Conservation (phyloP, 2,888 invertebrate genomes). For the Drosophila maculinotata region DNA sequence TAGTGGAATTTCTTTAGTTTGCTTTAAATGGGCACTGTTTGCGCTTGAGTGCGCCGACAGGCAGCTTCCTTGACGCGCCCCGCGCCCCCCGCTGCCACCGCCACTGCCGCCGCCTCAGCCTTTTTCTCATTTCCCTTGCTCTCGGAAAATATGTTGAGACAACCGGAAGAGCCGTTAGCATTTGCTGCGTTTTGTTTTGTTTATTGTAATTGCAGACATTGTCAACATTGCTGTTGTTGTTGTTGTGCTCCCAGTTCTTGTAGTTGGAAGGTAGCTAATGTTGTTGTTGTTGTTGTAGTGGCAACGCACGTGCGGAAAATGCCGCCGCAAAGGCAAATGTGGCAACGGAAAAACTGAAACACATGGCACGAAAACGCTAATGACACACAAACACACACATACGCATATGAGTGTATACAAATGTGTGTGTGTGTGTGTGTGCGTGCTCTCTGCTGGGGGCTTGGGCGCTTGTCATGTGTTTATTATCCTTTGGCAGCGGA, state of each 20-base stretch:
- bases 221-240: slow-evolving; percentile 51
- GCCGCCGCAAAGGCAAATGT: slow-evolving; percentile 50
- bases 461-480: slow-evolving; percentile 68
- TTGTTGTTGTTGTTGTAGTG: slow-evolving; percentile 31
- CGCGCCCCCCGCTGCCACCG: background rate
- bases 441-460: slow-evolving; percentile 53
- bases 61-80: slow-evolving; percentile 17
- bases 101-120: no score
- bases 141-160: slow-evolving; percentile 8
- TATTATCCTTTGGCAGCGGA: slow-evolving; percentile 74
- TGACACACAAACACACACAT: slow-evolving; percentile 53
- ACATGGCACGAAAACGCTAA: slow-evolving; percentile 66
- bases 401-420: background rate
- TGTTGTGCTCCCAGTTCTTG: slow-evolving; percentile 33
- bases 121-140: background rate
- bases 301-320: slow-evolving; percentile 59
- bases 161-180: slow-evolving; percentile 59
- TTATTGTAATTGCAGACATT: slow-evolving; percentile 74
- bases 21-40: slow-evolving; percentile 29
- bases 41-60: slow-evolving; percentile 16
- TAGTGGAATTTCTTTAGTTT: slow-evolving; percentile 18
- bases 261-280: slow-evolving; percentile 25
- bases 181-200: slow-evolving; percentile 75
- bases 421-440: background rate
- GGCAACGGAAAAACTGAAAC: slow-evolving; percentile 51